Conservation (phyloP, 2,113 vertebrate genomes). For the Candoia aspera region DNA sequence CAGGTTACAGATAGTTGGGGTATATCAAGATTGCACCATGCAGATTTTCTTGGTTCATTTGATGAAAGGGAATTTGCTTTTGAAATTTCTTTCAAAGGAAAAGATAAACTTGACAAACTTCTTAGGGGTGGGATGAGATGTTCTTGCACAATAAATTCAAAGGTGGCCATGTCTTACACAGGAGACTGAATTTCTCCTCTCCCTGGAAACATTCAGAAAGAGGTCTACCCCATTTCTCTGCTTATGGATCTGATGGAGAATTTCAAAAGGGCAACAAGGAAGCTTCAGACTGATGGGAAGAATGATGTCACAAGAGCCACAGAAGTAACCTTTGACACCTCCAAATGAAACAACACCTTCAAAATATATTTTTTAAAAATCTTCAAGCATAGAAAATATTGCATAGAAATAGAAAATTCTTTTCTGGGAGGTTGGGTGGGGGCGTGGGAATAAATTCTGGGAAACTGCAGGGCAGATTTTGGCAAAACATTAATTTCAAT, state of each 20-base stretch:
- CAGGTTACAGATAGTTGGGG: background rate
- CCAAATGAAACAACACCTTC: background rate
- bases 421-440: background rate
- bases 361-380: background rate
- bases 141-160: background rate
- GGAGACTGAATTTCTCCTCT: background rate
- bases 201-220: background rate
- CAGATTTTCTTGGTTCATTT: background rate
- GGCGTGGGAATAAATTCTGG: background rate
- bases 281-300: background rate
- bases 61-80: background rate
- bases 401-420: background rate
- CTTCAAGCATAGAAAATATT: background rate
- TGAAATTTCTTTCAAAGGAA: background rate
- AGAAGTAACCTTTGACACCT: background rate
- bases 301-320: background rate
- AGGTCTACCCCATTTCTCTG: background rate
- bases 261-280: too few relatives aligned
- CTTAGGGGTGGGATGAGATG: background rate
- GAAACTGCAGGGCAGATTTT: background rate
- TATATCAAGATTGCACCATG: background rate
- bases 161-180: background rate
- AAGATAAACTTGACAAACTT: background rate
- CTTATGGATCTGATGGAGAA: background rate
- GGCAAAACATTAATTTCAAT: background rate